Conservation (phyloP, 2,797 vertebrate species). For the Amblyraja radiata region DNA sequence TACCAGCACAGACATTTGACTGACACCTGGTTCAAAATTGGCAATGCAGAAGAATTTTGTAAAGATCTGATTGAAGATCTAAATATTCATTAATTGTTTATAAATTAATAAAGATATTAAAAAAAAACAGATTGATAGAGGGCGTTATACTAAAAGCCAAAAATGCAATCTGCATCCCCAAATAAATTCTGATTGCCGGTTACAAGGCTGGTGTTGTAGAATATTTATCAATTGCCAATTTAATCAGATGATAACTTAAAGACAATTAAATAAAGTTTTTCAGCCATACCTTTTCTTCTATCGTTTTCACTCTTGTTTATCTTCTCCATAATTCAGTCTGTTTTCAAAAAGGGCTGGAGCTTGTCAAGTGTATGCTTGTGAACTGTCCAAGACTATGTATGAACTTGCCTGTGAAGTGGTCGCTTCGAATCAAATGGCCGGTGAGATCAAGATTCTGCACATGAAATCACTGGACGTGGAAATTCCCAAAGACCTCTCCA, state of each 20-base stretch:
- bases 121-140: not conserved
- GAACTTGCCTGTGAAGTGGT: slow-evolving; percentile 83
- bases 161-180: not conserved
- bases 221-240: not conserved
- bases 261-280: not conserved
- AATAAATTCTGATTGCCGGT: not conserved
- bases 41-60: not conserved
- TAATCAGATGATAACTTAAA: not conserved
- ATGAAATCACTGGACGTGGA: slow-evolving; percentile 89
- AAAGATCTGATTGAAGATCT: not conserved
- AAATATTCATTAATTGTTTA: not conserved
- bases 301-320: not conserved
- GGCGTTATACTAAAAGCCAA: not conserved
- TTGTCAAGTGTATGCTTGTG: slow-evolving; percentile 78
- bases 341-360: slow-evolving; percentile 89
- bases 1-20: not conserved
- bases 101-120: not conserved
- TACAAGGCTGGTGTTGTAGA: not conserved
- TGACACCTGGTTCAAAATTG: not conserved
- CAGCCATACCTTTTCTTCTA: not conserved
- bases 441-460: slow-evolving; percentile 77
- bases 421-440: slow-evolving; percentile 77
- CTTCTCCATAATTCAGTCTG: slow-evolving; percentile 64
- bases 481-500: slow-evolving; percentile 81
- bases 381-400: slow-evolving; percentile 95